A percentile compares a stretch with the other conserved stretches of the same genome.
Evolutionary conservation across 2,888 invertebrate species (phyloP).

Genomic region (Acanthosepion lycidas): DNA sequence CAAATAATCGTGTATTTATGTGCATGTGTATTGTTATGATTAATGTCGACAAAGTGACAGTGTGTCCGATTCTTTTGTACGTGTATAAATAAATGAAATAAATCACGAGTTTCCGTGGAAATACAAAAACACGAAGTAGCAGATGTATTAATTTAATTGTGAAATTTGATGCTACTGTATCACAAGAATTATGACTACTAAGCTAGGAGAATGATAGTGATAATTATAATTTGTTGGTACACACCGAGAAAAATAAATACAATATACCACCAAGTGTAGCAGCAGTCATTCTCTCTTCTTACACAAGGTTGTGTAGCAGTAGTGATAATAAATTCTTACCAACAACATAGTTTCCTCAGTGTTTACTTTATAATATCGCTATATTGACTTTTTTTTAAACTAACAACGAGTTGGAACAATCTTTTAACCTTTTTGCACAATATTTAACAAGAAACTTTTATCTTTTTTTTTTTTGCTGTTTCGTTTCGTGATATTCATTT

Average conservation of each 20-base stretch:
- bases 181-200: background rate
- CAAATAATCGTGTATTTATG: background rate
- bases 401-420: background rate
- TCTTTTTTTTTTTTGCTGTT: background rate
- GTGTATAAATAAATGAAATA: background rate
- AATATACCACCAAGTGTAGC: background rate
- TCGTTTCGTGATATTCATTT: background rate
- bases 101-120: background rate
- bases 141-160: background rate
- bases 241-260: background rate
- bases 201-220: background rate
- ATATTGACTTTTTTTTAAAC: too few relatives aligned
- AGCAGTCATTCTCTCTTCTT: background rate
- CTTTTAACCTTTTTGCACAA: background rate
- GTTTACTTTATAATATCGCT: background rate
- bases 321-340: background rate
- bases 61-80: too few relatives aligned
- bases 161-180: background rate
- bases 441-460: background rate
- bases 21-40: background rate
- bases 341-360: background rate
- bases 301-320: constrained; percentile 4
- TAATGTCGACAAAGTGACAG: too few relatives aligned
- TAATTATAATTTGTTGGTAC: background rate
- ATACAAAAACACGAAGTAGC: background rate